Base-by-base conservation (phyloP, 2,797 vertebrate species). In the Clarias fuscus region DNA sequence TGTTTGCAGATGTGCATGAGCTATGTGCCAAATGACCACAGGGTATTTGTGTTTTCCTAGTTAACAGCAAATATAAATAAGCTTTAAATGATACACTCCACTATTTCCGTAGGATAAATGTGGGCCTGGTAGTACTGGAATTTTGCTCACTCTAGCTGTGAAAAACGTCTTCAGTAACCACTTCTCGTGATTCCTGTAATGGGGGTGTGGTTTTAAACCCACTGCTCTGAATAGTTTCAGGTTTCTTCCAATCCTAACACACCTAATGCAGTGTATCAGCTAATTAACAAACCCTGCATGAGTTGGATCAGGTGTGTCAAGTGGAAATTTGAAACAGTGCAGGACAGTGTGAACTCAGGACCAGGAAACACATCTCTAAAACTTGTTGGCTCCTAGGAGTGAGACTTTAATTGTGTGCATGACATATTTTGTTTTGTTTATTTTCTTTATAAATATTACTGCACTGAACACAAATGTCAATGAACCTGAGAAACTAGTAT, bases 271-370 rank as follows among this genome's bases (percentile, higher is more conserved):
- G 24, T 40, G 58, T 61, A 78, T 59, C 27, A 33, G 56, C 75
- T 77, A 77, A 59, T 77, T 77, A 77, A 77, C n/a, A 77, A 59
- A 33, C 18, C 75, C 75, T 78, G 59, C 56, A 78, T 59, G 27
- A 78, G 17, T 7, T 33, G 75, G 75, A 59, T 59, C 30, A 59
- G 27, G 30, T 78, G 75, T 78, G 27, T 78, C 8, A 8, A 3
- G 75, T 11, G 53, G 75, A 78, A 78, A 78, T 59, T 13, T 78
- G 75, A 78, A 62, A 62, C 76, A 22, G 18, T n/a, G 58, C 5
- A 79, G 56, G 76, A 61, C 58, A 62, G 5, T 15, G 20, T 62
- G 18, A 61, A 11, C 58, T 79, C n/a, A 37, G 76, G 56, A 78
- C 27, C 33, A 30, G 30, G 17, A 61, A 78, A 30, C 53, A 33